Evolutionary conservation across 2,888 invertebrate species (phyloP), one percentile per base, ranked within the genome.

Genomic region (Apoda limacodes): DNA sequence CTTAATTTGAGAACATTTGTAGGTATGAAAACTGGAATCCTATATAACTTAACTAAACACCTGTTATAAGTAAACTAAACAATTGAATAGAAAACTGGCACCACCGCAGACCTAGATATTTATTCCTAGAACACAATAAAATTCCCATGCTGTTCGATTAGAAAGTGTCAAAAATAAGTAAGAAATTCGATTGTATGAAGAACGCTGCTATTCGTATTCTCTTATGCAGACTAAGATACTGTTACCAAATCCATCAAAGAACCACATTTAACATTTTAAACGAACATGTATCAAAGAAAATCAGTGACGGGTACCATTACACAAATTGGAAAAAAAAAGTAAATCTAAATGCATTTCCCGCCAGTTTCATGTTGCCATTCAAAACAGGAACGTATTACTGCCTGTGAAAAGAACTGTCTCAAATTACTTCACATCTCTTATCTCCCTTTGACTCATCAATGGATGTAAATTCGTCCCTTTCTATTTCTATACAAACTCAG

Each of bases 381-480:
- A 75, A 78, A 80, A 80, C 75, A 76, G 67, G 68, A 76, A 74
- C 76, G 70, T 78, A 74, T 76, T 72, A 74, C 69, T 43, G 50
- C 63, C 65, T 52, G 69, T 75, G 75, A 78, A 80, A 80, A 78
- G 80, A 80, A 80, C 75, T 74, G 76, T 76, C 80, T 80, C 80
- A 72, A 78, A 78, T 80, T 78, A 80, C 80, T 74, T 60, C 55
- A 47, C 63, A 64, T 55, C 39, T 14, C n/a, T 32, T 35, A 11
- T 67, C 65, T 39, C 55, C 48, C 39, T 75, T 56, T 27, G 12
- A 13, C 50, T n/a, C 22, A 13, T 6, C 4, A 27, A 29, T 22
- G 22, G 25, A 24, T 63, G 57, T 46, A 17, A 17, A 25, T 44
- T 35, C 39, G 30, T 71, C 67, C 37, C 55, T 47, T 42, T 75